Conservation (phyloP, 2,113 vertebrate species). For the Eulemur rufifrons region DNA sequence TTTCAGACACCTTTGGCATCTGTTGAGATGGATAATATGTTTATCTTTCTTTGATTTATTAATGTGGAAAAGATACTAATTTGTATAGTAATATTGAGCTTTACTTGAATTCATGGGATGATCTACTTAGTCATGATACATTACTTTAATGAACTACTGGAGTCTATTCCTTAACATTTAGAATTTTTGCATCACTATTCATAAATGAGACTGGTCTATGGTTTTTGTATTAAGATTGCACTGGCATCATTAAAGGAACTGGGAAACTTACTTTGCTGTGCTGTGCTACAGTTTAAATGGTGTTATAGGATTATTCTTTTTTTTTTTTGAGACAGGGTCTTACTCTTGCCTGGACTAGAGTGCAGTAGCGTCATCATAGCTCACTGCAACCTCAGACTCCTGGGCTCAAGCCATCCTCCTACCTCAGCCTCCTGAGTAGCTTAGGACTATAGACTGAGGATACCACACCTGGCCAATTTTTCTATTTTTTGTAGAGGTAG, state of each 20-base stretch:
- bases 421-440: no score
- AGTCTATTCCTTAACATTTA: neutral
- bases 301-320: neutral
- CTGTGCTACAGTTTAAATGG: neutral
- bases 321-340: no score
- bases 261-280: neutral
- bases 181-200: neutral
- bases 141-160: neutral
- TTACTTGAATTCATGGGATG: neutral
- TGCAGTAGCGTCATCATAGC: no score
- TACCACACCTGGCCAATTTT: no score
- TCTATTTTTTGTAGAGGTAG: no score
- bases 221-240: neutral
- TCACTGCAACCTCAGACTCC: no score
- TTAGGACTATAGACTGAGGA: no score
- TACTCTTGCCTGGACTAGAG: no score
- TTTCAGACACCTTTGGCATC: conserved; percentile 1
- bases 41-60: conserved; percentile 29
- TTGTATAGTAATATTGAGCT: neutral
- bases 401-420: no score
- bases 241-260: neutral
- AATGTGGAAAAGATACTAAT: neutral
- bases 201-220: neutral
- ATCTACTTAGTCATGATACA: neutral
- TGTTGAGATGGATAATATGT: neutral